phyloP scores from a whole-genome alignment of 1,140 invertebrate species.

The Drosophila kepulauana region DNA sequence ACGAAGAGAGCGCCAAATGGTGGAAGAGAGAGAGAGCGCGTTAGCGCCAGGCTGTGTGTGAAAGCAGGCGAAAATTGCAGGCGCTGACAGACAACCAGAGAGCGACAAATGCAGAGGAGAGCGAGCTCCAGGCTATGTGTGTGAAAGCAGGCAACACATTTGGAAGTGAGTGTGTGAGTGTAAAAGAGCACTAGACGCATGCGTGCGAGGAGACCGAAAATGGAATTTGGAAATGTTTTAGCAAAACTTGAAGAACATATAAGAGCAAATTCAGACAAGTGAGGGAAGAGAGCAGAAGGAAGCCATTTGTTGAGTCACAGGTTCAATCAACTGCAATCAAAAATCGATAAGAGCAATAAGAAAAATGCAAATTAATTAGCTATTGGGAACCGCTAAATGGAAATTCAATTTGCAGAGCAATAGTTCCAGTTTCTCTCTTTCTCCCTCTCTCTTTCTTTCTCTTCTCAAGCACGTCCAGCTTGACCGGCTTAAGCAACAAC shows the following conservation, averaged over 20 bases:
- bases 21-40: too few relatives aligned
- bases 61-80: constrained; percentile 1
- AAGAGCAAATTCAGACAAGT: constrained; percentile 4
- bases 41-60: constrained; percentile 1
- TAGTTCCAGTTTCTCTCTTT: constrained; percentile 37
- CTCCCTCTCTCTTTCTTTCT: neutral
- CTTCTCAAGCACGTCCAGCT: constrained; percentile 15
- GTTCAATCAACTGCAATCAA: constrained; percentile 79
- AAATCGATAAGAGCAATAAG: constrained; percentile 62
- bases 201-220: constrained; percentile 20
- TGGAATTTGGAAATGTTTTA: constrained; percentile 21
- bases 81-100: neutral
- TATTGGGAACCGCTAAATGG: constrained; percentile 41
- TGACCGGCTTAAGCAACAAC: constrained; percentile 33
- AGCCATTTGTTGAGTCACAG: constrained; percentile 38
- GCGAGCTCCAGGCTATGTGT: neutral
- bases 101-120: neutral
- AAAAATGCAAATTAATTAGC: constrained; percentile 73
- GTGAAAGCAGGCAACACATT: neutral
- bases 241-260: neutral
- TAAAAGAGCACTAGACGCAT: constrained; percentile 2
- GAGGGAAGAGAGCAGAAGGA: constrained; percentile 17
- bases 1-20: neutral
- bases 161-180: too few relatives aligned
- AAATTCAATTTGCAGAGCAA: constrained; percentile 37